A percentile compares a stretch with the other conserved stretches of the same genome.
Conservation (phyloP, 2,888 invertebrate species). For the Gibbula magus region DNA sequence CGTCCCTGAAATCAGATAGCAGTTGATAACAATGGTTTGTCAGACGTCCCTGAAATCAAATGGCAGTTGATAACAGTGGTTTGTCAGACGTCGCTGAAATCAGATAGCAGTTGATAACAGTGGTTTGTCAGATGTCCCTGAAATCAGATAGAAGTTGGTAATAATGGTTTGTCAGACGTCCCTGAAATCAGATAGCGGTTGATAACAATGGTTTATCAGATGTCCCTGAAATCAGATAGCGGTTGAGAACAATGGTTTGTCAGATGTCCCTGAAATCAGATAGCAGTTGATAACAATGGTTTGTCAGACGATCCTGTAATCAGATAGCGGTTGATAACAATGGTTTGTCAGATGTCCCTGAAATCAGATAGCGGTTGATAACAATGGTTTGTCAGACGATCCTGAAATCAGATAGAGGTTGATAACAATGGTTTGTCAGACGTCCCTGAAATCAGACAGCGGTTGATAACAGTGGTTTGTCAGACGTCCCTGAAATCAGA, state of each 20-base stretch:
- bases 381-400: slow-evolving; percentile 35
- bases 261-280: slow-evolving; percentile 6
- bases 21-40: slow-evolving; percentile 53
- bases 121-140: slow-evolving; percentile 31
- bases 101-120: slow-evolving; percentile 54
- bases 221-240: slow-evolving; percentile 32
- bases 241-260: slow-evolving; percentile 53
- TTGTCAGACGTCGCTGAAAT: slow-evolving; percentile 29
- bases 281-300: slow-evolving; percentile 54
- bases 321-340: slow-evolving; percentile 53
- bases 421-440: slow-evolving; percentile 51
- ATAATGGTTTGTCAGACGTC: slow-evolving; percentile 35
- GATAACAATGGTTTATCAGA: slow-evolving; percentile 49
- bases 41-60: not conserved
- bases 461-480: slow-evolving; percentile 53
- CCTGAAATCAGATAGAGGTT: slow-evolving; percentile 27
- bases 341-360: slow-evolving; percentile 31
- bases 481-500: slow-evolving; percentile 4
- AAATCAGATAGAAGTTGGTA: slow-evolving; percentile 51
- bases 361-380: slow-evolving; percentile 52
- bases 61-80: slow-evolving; percentile 55
- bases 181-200: slow-evolving; percentile 40
- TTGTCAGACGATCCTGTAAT: slow-evolving; percentile 28
- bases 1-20: slow-evolving; percentile 32
- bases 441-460: slow-evolving; percentile 56